Percentiles rank a stretch among this genome's conserved stretches.
Conservation (phyloP, 1,140 invertebrate species). For the Branchinecta lynchi region DNA sequence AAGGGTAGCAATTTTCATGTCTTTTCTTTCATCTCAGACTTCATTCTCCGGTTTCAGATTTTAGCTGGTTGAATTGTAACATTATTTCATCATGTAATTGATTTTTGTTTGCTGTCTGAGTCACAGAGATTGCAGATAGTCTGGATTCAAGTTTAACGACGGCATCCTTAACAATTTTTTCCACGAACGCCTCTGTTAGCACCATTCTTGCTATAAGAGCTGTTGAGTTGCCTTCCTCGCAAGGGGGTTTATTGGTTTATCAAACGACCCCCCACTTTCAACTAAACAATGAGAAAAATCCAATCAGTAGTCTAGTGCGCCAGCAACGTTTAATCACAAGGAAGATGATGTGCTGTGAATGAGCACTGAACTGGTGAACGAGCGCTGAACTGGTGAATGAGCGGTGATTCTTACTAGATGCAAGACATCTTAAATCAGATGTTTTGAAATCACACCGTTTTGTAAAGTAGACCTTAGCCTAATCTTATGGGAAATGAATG, state of each 20-base stretch:
- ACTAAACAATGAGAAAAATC: no score
- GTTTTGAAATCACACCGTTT: no score
- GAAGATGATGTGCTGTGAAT: neutral
- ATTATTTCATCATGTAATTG: neutral
- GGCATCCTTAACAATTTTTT: neutral
- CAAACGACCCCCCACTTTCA: no score
- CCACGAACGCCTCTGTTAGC: neutral
- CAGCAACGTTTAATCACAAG: neutral
- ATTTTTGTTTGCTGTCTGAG: neutral
- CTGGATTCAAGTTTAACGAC: neutral
- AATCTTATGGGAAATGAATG: no score
- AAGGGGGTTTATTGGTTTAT: neutral
- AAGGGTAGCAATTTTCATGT: neutral
- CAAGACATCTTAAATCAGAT: no score
- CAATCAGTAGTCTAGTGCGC: no score
- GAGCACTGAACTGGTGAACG: no score
- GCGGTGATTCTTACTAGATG: no score
- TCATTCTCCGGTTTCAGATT: neutral
- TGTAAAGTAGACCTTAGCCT: no score
- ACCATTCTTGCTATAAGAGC: constrained; percentile 1
- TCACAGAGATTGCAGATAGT: constrained; percentile 7
- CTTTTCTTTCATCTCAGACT: neutral
- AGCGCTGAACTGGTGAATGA: no score
- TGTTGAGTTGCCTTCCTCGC: neutral
- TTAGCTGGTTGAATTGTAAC: neutral